These are phyloP conservation scores for Odontamblyopus rebecca DNA, from an alignment of 2,797 vertebrate genomes.

Conservation along the genomic window DNA sequence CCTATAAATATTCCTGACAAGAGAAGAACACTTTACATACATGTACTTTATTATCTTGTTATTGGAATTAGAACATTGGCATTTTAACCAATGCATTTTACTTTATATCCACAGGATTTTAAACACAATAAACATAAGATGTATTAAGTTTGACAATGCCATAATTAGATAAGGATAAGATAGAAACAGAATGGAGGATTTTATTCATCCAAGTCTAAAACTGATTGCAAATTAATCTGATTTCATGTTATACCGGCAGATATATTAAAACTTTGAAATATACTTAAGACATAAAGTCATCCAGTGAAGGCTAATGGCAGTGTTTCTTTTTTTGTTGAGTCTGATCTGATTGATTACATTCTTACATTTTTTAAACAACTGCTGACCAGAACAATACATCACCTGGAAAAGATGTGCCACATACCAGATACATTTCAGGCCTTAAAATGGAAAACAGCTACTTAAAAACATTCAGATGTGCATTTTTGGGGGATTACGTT, in stretches of 20 bases:
- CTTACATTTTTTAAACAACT: background rate
- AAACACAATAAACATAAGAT: background rate
- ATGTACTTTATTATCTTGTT: background rate
- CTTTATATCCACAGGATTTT: background rate
- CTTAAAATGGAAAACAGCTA: slow-evolving; percentile 1
- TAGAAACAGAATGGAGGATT: background rate
- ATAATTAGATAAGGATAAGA: background rate
- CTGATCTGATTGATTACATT: slow-evolving; percentile 1
- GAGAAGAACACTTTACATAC: background rate
- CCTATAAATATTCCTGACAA: background rate
- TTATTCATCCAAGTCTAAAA: background rate
- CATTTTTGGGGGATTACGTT: slow-evolving; percentile 2
- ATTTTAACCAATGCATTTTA: background rate
- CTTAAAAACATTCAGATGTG: slow-evolving; percentile 9
- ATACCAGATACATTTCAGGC: background rate
- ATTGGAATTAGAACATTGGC: background rate
- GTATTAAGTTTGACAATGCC: background rate
- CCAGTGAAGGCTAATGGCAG: too few relatives aligned
- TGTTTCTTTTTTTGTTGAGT: background rate
- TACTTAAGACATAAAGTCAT: too few relatives aligned
- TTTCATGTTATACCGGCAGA: too few relatives aligned
- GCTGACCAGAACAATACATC: slow-evolving; percentile 4
- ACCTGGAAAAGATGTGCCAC: slow-evolving; percentile 8
- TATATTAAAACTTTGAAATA: too few relatives aligned
- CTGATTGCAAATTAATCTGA: background rate